Evolutionary conservation across 2,888 invertebrate genomes (phyloP), one percentile per base, ranked within the genome.

Genomic region (Steromphala cineraria): DNA sequence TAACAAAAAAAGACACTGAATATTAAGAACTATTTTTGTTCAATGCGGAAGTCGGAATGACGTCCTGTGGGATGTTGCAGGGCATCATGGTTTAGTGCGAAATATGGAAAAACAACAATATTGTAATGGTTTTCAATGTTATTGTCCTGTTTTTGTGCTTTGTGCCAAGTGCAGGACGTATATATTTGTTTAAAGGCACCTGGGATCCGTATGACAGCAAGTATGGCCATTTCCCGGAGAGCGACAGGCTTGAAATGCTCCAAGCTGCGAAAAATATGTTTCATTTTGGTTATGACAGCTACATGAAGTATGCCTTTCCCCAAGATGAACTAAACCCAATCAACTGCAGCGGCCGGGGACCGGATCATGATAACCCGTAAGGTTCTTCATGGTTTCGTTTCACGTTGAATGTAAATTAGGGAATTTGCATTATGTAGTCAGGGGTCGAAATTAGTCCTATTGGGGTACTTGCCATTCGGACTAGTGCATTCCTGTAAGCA

Each of bases 261-360:
- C 87, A 91, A 52, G 94, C 94, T 84, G 94, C 94, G 24, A 93
- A 92, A 83, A 91, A 94, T 82, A 95, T 95, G 95, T 95, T 95
- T 91, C 93, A 94, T 85, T 95, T 95, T 91, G 95, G 94, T 2
- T 95, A 95, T 89, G 94, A 95, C 88, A 95, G 94, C 88, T 95
- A 95, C 91, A 95, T 95, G 94, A 94, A 94, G 86, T 93, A 95
- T 92, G 95, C 95, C 0, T 95, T 94, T 91, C 95, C 95, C 0
- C 91, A 94, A 85, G 95, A 95, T 91, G 95, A 95, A 89, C 91
- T 95, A 19, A 95, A 95, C 91, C 95, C 95, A 0, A 95, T 95
- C 81, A 93, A 95, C 85, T 95, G 95, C 89, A 93, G 91, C 56
- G 95, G 95, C 52, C 92, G 95, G 86, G 95, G 95, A 56, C 95